Base-by-base conservation (phyloP, 2,113 vertebrate genomes). In the Leucosticte australis region DNA sequence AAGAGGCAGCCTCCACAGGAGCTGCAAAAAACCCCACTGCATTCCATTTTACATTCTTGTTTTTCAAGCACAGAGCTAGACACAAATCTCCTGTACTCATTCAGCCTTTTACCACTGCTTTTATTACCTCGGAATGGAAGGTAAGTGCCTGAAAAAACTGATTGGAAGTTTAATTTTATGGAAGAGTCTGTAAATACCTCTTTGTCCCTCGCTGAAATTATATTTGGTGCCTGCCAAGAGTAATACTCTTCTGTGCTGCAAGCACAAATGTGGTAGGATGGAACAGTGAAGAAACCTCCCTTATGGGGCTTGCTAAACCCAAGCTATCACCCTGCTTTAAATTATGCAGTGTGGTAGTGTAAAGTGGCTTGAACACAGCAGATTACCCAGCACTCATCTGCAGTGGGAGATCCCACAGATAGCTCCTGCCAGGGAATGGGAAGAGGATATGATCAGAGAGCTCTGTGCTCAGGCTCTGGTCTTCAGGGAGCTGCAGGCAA, bases 311-410 rank as follows among this genome's bases (percentile, higher is more conserved):
- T 93, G 75, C 87, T 92, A 94, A 94, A 92, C 92, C 90, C 2
- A 1, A 94, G 93, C 88, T 93, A 89, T 86, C 26, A 42, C 63
- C 85, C 92, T 56, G 83, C 85, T 95, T 75, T 96, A 95, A 95
- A 95, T 96, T 93, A 97, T 94, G 92, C 88, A 96, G 76, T 2
- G 28, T 68, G 92, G 79, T 90, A 67, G 76, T 68, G 85, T 81
- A 93, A 96, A 93, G 85, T 81, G 83, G 85, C 88, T 94, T 76
- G 92, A 96, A 95, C 69, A 87, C 77, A 92, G 94, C 91, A 94
- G 91, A 95, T 96, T 95, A 92, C 65, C 87, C 94, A 82, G 76
- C 44, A 60, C 65, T 71, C 31, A 9, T 81, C 89, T 75, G 89
- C 77, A 87, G 60, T 35, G 74, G 92, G 81, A 89, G 91, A 94